Conservation (phyloP, 2,113 vertebrate species). For the Lepus americanus region DNA sequence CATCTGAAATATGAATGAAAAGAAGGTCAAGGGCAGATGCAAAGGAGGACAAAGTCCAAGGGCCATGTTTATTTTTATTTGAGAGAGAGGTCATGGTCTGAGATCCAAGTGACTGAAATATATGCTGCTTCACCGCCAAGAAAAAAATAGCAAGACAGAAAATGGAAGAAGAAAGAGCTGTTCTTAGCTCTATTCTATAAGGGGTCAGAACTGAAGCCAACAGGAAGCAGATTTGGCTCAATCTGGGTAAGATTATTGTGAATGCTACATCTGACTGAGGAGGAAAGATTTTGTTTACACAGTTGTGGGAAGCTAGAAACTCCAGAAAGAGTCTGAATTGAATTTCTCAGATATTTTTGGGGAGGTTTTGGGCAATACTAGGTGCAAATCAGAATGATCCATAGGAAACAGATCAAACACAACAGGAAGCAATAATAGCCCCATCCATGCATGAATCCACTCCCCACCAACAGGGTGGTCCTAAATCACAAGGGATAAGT, state of each 20-base stretch:
- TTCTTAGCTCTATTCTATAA: not conserved
- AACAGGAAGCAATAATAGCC: not conserved
- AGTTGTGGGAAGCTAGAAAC: not conserved
- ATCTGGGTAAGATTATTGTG: not conserved
- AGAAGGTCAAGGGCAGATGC: conserved; percentile 21
- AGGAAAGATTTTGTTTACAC: conserved; percentile 29
- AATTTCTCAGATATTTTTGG: not conserved
- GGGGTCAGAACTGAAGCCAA: not conserved
- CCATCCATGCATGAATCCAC: not conserved
- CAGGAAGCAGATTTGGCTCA: not conserved
- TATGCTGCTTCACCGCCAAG: conserved; percentile 27
- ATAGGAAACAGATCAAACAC: not conserved
- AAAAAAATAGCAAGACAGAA: conserved; percentile 49
- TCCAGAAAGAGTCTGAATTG: not conserved
- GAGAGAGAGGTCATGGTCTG: conserved; percentile 27
- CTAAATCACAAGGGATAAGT: not conserved
- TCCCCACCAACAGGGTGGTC: not conserved
- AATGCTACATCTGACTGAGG: not conserved
- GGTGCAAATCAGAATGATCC: not conserved
- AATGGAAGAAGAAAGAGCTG: not conserved
- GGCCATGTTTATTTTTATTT: conserved; percentile 43
- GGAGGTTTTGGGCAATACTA: not conserved
- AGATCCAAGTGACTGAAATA: conserved; percentile 59
- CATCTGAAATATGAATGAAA: not conserved
- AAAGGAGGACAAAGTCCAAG: conserved; percentile 24